A percentile compares a stretch with the other conserved stretches of the same genome.
Conservation (phyloP, 2,113 vertebrate genomes). For the Xenopus laevis region DNA sequence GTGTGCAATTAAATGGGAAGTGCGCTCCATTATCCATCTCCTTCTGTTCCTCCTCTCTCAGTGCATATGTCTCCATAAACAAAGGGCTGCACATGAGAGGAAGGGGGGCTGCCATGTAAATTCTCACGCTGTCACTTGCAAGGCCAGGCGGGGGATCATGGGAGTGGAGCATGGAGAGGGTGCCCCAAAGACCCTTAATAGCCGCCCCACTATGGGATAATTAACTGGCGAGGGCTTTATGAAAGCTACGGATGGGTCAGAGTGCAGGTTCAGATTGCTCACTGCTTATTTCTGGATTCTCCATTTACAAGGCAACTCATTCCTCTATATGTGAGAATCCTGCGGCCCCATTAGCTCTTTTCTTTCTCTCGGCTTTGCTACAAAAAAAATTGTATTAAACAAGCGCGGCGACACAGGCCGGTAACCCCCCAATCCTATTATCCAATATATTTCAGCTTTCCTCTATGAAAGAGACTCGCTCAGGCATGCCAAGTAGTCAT, state of each 20-base stretch:
- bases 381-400: not conserved
- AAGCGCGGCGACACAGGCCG: not conserved
- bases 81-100: conserved; percentile 4
- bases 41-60: conserved; percentile 12
- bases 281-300: conserved; percentile 5
- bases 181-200: conserved; percentile 7
- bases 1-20: conserved; percentile 36
- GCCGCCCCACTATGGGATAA: conserved; percentile 16
- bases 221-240: conserved; percentile 25
- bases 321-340: not conserved
- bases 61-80: conserved; percentile 29
- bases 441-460: not conserved
- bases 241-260: conserved; percentile 29
- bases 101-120: conserved; percentile 3
- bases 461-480: not conserved
- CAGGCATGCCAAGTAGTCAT: not conserved
- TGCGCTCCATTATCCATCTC: conserved; percentile 29
- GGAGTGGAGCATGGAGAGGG: not conserved
- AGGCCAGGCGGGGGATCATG: not conserved
- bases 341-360: not conserved
- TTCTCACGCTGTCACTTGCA: conserved; percentile 42
- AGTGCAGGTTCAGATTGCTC: conserved; percentile 25
- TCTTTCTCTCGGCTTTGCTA: not conserved
- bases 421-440: not conserved
- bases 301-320: not conserved